A percentile compares a stretch with the other conserved stretches of the same genome.
Conservation (phyloP, 2,797 vertebrate genomes). For the Gephyroberyx darwinii region DNA sequence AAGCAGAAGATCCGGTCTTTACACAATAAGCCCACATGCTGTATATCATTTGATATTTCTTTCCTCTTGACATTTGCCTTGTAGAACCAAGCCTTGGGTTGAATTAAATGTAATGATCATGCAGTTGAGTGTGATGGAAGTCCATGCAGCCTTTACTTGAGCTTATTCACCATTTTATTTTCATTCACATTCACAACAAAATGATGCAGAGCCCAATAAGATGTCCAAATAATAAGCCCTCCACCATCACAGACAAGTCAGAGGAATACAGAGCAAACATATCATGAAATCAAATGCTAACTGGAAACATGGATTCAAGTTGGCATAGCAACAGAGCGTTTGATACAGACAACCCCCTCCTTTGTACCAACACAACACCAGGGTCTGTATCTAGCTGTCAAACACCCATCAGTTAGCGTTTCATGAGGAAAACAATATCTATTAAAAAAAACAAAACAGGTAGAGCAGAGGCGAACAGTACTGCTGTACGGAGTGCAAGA, state of each 20-base stretch:
- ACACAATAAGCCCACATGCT: neutral
- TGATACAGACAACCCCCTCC: conserved; percentile 7
- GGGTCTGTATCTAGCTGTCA: neutral
- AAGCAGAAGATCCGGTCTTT: neutral
- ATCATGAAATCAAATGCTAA: conserved; percentile 15
- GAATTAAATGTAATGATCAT: too few relatives aligned
- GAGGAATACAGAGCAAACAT: conserved; percentile 21
- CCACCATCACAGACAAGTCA: conserved; percentile 14
- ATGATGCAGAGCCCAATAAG: conserved; percentile 31
- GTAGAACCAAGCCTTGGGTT: neutral
- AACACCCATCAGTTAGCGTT: neutral
- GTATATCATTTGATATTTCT: neutral
- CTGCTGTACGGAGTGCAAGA: conserved; percentile 46
- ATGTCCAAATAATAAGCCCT: neutral
- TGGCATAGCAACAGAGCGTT: conserved; percentile 44
- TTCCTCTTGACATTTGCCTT: neutral
- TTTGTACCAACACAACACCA: conserved; percentile 8
- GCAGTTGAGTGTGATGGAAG: too few relatives aligned
- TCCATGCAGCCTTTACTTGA: too few relatives aligned
- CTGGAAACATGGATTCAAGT: conserved; percentile 8
- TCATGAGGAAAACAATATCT: neutral
- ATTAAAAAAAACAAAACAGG: neutral
- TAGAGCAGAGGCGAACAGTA: conserved; percentile 5
- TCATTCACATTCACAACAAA: conserved; percentile 41
- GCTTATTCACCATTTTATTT: conserved; percentile 63